Base-by-base conservation (phyloP, 2,113 vertebrate species). In the Sitta europaea region DNA sequence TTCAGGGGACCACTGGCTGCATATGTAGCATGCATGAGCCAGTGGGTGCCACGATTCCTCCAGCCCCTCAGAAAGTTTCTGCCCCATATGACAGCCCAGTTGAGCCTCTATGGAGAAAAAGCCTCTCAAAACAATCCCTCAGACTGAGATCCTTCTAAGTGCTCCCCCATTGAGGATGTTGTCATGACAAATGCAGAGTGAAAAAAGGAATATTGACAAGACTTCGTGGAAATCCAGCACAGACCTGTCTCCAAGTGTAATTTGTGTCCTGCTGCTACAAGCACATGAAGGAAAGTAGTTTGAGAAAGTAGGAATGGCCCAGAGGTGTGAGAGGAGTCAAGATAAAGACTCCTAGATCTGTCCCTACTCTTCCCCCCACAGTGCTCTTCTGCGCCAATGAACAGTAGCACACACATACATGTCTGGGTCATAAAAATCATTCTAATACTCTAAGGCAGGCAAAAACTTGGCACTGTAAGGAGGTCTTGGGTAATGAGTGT, bases 21-120 rank as follows among this genome's bases (percentile, higher is more conserved):
- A 3, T 22, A 18, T 8, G 5, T 29, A 11, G 12, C 38, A 9
- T 2, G 1, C 4, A 5, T 45, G 29, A 80, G 6, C 20, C 48
- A 35, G 14, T 12, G 22, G 7, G 18, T 79, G 9, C 14, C 35
- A 38, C 13, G 14, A 7, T 73, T 90, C 11, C 27, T 72, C 8
- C 68, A 80, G 33, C 12, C 27, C 65, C 11, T n/a, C 20, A 55
- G 40, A 28, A 59, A 19, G 9, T 31, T 91, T 66, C n/a, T 85
- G 23, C n/a, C 36, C 43, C 38, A 2, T n/a, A 11, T 36, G 50
- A 31, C 12, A 51, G 6, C 23, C 17, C 20, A 10, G 7, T 0
- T 50, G 35, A 65, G 27, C 35, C 59, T 15, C 5, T 36, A 22
- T 58, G 38, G 18, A 76, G 28, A 63, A 54, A 29, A 85, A 4